Evolutionary conservation across 2,113 vertebrate genomes (phyloP).

Genomic region (Lagenorhynchus albirostris): DNA sequence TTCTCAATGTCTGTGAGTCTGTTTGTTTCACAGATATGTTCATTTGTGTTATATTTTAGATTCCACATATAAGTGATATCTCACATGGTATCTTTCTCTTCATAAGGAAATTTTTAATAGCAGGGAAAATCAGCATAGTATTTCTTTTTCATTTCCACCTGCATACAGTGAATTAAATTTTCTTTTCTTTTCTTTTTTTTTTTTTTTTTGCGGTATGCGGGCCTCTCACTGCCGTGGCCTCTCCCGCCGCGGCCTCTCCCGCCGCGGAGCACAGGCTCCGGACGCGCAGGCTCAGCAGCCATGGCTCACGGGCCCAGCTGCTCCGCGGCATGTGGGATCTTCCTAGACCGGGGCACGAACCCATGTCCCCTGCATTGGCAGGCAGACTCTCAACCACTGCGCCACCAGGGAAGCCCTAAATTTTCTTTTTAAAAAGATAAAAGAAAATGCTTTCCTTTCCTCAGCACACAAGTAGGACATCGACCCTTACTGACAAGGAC

Average conservation of each 20-base stretch:
- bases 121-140: not conserved
- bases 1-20: not conserved
- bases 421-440: not conserved
- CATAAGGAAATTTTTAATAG: conserved; percentile 11
- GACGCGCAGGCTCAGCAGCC: too few relatives aligned
- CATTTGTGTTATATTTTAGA: not conserved
- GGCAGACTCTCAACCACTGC: too few relatives aligned
- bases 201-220: too few relatives aligned
- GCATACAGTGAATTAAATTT: not conserved
- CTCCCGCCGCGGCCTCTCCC: too few relatives aligned
- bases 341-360: too few relatives aligned
- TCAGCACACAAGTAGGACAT: not conserved
- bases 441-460: not conserved
- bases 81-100: not conserved
- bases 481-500: not conserved
- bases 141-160: not conserved
- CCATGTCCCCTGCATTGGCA: too few relatives aligned
- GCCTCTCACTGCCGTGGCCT: too few relatives aligned
- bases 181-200: too few relatives aligned
- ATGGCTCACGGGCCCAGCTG: too few relatives aligned
- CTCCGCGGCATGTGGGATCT: too few relatives aligned
- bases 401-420: not conserved
- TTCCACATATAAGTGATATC: not conserved
- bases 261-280: too few relatives aligned
- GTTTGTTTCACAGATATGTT: not conserved